Percentiles rank a stretch among this genome's conserved stretches.
Conservation (phyloP, 1,140 invertebrate genomes). For the Sinella curviseta region DNA sequence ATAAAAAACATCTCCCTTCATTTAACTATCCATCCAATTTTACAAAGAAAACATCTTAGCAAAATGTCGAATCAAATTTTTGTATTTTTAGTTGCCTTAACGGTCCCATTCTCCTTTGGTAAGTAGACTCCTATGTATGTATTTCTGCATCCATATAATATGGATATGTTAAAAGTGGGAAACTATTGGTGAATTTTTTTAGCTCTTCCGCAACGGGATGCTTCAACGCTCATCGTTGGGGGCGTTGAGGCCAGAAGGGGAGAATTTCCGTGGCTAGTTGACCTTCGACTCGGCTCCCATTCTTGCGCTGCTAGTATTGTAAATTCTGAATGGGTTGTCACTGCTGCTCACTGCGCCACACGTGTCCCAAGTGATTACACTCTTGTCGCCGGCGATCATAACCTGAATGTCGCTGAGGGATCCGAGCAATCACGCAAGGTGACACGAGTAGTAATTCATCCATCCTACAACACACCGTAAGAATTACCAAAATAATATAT, state of each 20-base stretch:
- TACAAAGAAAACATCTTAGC: too few relatives aligned
- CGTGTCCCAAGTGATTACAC: not conserved
- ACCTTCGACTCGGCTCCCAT: not conserved
- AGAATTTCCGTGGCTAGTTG: conserved; percentile 5
- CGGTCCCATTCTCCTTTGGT: too few relatives aligned
- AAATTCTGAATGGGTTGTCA: conserved; percentile 56
- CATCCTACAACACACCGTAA: conserved; percentile 40
- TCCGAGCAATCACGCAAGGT: conserved; percentile 45
- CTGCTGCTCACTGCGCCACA: conserved; percentile 59
- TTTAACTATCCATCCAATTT: too few relatives aligned
- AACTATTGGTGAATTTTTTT: too few relatives aligned
- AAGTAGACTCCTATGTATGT: too few relatives aligned
- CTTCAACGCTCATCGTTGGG: not conserved
- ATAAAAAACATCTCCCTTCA: too few relatives aligned
- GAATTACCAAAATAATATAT: too few relatives aligned
- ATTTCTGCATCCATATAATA: too few relatives aligned
- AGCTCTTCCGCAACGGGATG: not conserved
- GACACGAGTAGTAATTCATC: conserved; percentile 45
- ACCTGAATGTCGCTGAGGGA: conserved; percentile 38
- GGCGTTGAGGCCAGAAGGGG: not conserved
- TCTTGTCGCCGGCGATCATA: conserved; percentile 49
- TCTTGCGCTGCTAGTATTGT: conserved; percentile 57
- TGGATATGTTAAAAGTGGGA: too few relatives aligned
- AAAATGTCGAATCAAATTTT: too few relatives aligned
- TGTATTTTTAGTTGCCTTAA: too few relatives aligned